Base-by-base conservation (phyloP, 1,140 invertebrate species). In the Drosophila prosaltans region DNA sequence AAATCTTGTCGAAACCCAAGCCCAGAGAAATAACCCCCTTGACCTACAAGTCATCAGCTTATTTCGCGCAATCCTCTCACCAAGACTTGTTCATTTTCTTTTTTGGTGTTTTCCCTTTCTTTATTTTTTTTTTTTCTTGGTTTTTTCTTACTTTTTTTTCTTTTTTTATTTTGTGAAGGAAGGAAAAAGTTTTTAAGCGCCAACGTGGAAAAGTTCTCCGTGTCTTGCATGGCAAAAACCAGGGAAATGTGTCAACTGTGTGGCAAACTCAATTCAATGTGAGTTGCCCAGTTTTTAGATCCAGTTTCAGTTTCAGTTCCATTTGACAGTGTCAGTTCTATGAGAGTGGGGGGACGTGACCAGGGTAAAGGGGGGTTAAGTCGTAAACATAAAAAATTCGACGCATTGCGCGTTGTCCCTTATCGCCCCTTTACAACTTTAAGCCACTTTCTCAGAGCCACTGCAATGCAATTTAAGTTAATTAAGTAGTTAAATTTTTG, bases 131-230 rank as follows among this genome's bases (percentile, higher is more conserved):
- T 36, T 30, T 66, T 39, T 39, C 30, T 7, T 10, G 32, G 32
- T 1, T 48, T 48, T 48, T 48, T 21, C 45, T 8, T 71, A 72
- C 39, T 65, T 41, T 30, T 66, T 28, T 11, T 45, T 62, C 3
- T 24, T 41, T 39, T 40, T 45, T 7, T 10, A 16, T 45, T 30
- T 36, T 32, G 32, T 58, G 51, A 30, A 8, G 8, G 39, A 43
- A 61, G 36, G 45, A 48, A 58, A 88, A 88, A 88, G 69, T 89
- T 88, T 88, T 89, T 89, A 88, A 88, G 84, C 83, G 76, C 63
- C 76, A 71, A 72, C 83, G 72, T 82, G 75, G 72, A 79, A 85
- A 85, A 85, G 83, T 85, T 86, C 79, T 88, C 81, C 82, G 83
- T 85, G 83, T 82, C 83, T 85, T 79, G 82, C 82, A 85, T 85